phyloP scores from a whole-genome alignment of 2,888 invertebrate species.

The Clostera curtula region DNA sequence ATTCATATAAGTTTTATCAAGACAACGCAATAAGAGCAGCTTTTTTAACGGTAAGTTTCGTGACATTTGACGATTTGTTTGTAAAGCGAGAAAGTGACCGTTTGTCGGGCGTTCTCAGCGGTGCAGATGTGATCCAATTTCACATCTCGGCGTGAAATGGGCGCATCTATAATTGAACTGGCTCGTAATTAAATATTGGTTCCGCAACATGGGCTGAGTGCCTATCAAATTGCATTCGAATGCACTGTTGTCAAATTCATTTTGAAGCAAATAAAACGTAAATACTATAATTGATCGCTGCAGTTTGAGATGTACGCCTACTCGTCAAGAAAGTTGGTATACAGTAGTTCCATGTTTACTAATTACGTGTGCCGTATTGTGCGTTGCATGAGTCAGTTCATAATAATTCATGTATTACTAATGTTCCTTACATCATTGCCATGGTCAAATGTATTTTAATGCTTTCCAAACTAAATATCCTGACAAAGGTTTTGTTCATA shows the following conservation, averaged over 20 bases:
- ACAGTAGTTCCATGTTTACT: conserved; percentile 15
- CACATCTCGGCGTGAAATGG: conserved; percentile 46
- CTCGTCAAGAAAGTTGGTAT: conserved; percentile 36
- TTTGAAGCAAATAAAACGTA: conserved; percentile 22
- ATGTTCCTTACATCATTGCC: too few relatives aligned
- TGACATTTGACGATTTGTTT: conserved; percentile 64
- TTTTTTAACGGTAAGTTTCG: conserved; percentile 56
- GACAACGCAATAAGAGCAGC: conserved; percentile 24
- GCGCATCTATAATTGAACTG: conserved; percentile 55
- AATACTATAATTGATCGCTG: conserved; percentile 19
- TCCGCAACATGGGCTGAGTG: conserved; percentile 40
- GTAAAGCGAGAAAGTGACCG: conserved; percentile 67
- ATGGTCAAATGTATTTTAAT: too few relatives aligned
- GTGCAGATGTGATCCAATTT: conserved; percentile 60
- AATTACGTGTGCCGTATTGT: conserved; percentile 10
- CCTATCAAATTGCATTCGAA: conserved; percentile 38
- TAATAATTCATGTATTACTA: conserved; percentile 11
- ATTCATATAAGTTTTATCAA: conserved; percentile 32
- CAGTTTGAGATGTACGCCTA: conserved; percentile 32
- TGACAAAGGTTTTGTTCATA: too few relatives aligned
- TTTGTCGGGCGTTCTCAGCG: conserved; percentile 44
- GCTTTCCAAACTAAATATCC: too few relatives aligned
- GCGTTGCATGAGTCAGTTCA: conserved; percentile 14
- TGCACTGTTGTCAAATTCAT: too few relatives aligned
- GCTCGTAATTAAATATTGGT: conserved; percentile 47